A percentile compares a stretch with the other conserved stretches of the same genome.
Conservation (phyloP, 64 coral and sea anemone genomes). For the Acropora tenuis region DNA sequence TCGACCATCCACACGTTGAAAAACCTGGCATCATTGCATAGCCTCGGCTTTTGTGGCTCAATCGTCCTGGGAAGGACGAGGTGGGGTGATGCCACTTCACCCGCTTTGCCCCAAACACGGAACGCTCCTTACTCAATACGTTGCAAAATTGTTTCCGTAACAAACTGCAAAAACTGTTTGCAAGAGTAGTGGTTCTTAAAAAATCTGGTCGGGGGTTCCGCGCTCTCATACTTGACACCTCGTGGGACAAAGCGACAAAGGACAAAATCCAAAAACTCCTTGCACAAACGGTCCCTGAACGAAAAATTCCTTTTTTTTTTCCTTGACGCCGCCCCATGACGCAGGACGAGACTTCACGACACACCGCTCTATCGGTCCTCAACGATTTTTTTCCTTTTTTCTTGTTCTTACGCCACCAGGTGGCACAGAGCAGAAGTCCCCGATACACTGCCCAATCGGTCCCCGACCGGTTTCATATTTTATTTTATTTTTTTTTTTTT, state of each 20-base stretch:
- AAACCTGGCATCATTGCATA: slow-evolving; percentile 57
- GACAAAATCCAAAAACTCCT: too few relatives aligned
- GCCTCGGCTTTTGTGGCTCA: neutral
- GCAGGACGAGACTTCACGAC: too few relatives aligned
- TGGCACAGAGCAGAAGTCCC: too few relatives aligned
- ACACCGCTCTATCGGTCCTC: too few relatives aligned
- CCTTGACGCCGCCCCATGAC: too few relatives aligned
- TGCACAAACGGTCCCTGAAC: too few relatives aligned
- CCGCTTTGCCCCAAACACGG: slow-evolving; percentile 11
- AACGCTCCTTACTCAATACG: slow-evolving; percentile 20
- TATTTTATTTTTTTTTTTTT: too few relatives aligned
- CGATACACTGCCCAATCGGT: too few relatives aligned
- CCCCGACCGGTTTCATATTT: too few relatives aligned
- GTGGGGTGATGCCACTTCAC: neutral
- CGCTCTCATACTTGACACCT: slow-evolving; percentile 2
- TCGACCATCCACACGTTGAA: slow-evolving; percentile 24
- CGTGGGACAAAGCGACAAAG: neutral
- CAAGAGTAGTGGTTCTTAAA: slow-evolving; percentile 36
- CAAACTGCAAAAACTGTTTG: neutral
- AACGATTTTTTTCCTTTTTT: too few relatives aligned
- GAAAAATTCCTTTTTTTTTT: too few relatives aligned
- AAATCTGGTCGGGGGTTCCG: neutral
- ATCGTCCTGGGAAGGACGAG: slow-evolving; percentile 30
- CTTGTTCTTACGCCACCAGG: too few relatives aligned
- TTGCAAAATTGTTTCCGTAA: neutral